These are phyloP conservation scores for Aegithalos caudatus DNA, from an alignment of 2,113 vertebrate species.

Conservation along the genomic window DNA sequence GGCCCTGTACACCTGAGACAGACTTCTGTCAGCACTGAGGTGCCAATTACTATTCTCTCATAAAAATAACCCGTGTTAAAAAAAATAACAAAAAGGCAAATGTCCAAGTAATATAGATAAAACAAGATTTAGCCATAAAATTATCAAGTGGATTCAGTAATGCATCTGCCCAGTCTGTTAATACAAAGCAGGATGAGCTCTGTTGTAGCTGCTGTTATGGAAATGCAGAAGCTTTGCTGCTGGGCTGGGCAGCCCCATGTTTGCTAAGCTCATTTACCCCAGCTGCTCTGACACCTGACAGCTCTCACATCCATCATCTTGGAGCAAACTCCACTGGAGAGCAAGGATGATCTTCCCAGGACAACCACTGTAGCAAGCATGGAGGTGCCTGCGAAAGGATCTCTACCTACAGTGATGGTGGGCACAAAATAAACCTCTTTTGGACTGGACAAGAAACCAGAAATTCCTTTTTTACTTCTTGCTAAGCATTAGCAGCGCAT, in stretches of 20 bases:
- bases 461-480: background rate
- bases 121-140: background rate
- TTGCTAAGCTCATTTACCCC: background rate
- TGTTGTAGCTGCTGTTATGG: background rate
- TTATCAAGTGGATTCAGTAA: background rate
- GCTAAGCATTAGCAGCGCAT: background rate
- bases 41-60: conserved; percentile 11
- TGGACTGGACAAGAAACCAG: background rate
- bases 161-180: background rate
- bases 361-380: accelerated
- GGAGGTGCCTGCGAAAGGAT: background rate
- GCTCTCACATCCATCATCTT: background rate
- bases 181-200: background rate
- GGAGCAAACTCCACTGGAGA: background rate
- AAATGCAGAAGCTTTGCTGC: background rate
- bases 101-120: background rate
- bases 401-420: background rate
- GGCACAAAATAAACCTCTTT: background rate
- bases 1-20: conserved; percentile 35
- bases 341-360: background rate
- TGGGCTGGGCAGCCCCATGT: background rate
- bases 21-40: background rate
- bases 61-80: background rate
- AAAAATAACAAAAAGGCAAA: background rate
- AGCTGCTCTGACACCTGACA: background rate